A percentile compares a stretch with the other conserved stretches of the same genome.
Evolutionary conservation across 2,113 vertebrate genomes (phyloP).

Genomic region (Gymnocephalus cernua): DNA sequence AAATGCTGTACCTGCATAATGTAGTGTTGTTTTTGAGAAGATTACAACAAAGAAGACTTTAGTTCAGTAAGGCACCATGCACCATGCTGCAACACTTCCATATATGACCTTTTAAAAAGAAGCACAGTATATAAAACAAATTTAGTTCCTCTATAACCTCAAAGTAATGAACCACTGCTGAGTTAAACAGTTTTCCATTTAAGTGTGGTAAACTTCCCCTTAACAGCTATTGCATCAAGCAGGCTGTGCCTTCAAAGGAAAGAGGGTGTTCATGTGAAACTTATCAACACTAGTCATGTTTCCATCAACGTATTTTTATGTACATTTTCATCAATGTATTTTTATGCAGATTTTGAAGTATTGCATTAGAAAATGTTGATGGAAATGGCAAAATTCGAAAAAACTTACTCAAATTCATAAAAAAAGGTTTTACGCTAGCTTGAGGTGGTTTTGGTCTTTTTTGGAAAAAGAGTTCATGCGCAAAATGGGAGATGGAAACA

Average conservation of each 20-base stretch:
- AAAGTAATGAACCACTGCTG: conserved; percentile 34
- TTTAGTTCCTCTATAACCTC: conserved; percentile 25
- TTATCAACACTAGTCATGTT: neutral
- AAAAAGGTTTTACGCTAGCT: too few species aligned
- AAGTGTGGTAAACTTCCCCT: conserved; percentile 1
- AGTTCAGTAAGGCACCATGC: conserved; percentile 13
- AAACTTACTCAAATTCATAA: too few species aligned
- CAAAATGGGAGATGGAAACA: too few species aligned
- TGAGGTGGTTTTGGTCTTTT: too few species aligned
- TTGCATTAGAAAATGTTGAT: too few species aligned
- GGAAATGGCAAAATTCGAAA: too few species aligned
- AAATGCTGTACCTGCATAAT: neutral
- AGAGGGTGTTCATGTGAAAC: conserved; percentile 19
- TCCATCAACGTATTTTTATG: too few species aligned
- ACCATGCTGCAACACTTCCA: conserved; percentile 9
- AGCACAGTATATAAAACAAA: conserved; percentile 34
- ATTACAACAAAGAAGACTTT: neutral
- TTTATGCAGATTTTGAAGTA: too few species aligned
- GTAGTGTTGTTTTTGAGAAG: neutral
- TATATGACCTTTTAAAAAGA: conserved; percentile 40
- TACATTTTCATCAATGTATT: too few species aligned
- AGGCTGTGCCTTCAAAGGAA: conserved; percentile 12
- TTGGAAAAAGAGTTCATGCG: too few species aligned
- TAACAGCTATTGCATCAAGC: conserved; percentile 11
- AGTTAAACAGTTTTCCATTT: conserved; percentile 11